Evolutionary conservation across 2,113 vertebrate species (phyloP).

Genomic region (Eretmochelys imbricata): DNA sequence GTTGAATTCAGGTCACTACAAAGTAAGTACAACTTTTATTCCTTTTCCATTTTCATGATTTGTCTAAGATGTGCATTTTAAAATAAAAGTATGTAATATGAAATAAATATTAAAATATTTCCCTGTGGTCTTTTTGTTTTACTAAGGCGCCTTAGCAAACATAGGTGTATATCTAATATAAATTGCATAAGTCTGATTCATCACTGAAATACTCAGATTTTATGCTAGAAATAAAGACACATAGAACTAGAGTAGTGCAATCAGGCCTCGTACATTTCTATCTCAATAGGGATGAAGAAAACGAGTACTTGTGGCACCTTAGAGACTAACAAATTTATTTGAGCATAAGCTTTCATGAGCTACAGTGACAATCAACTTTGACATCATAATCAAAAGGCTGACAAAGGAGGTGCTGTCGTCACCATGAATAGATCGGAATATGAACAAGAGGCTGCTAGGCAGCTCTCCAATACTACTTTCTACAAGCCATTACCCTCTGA

Average conservation of each 20-base stretch:
- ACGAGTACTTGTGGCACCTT: no score
- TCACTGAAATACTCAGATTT: not conserved
- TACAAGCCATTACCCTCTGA: no score
- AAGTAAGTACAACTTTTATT: slow-evolving; percentile 62
- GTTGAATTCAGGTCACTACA: slow-evolving; percentile 76
- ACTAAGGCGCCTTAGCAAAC: not conserved
- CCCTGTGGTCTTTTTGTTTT: not conserved
- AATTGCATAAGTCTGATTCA: not conserved
- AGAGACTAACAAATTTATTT: no score
- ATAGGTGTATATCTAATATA: not conserved
- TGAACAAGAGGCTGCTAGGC: no score
- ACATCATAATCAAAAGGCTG: no score
- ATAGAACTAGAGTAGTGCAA: not conserved
- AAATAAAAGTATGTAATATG: not conserved
- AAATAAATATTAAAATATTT: not conserved
- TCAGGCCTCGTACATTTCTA: not conserved
- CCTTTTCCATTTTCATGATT: slow-evolving; percentile 53
- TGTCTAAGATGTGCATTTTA: slow-evolving; percentile 57
- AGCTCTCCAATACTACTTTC: no score
- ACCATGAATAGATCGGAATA: no score
- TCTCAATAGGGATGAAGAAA: not conserved
- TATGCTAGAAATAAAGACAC: not conserved
- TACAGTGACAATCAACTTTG: no score
- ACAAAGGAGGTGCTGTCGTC: no score
- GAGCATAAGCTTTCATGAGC: no score